Evolutionary conservation across 1,140 invertebrate species (phyloP).

Genomic region (Bombus confusus): DNA sequence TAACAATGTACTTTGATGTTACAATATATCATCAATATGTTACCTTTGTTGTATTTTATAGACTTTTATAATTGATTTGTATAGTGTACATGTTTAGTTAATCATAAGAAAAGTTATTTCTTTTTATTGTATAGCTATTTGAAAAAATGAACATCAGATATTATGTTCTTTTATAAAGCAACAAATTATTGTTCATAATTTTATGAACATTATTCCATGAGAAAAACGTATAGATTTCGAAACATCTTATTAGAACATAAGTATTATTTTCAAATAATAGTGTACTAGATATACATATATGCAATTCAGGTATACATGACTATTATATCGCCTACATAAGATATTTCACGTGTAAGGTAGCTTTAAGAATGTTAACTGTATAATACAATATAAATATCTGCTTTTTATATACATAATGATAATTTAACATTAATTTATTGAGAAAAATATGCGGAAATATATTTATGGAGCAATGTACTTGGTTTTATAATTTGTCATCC

Average conservation of each 20-base stretch:
- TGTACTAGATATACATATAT: constrained; percentile 4
- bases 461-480: constrained; percentile 49
- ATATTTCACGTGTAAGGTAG: constrained; percentile 33
- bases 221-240: background rate
- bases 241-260: constrained; percentile 20
- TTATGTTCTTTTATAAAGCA: background rate
- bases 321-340: constrained; percentile 20
- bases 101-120: background rate
- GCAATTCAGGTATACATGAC: constrained; percentile 9
- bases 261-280: constrained; percentile 17
- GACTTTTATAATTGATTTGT: constrained; percentile 28
- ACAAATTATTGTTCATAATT: constrained; percentile 30
- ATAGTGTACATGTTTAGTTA: constrained; percentile 17
- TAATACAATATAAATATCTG: constrained; percentile 49
- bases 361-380: constrained; percentile 33
- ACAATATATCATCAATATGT: constrained; percentile 24
- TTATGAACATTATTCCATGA: constrained; percentile 1
- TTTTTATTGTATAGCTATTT: background rate
- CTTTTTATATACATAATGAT: constrained; percentile 51
- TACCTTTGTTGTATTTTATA: constrained; percentile 40
- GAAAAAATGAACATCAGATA: background rate
- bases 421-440: constrained; percentile 47
- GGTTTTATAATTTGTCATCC: background rate
- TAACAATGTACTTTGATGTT: constrained; percentile 33
- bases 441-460: constrained; percentile 41